Evolutionary conservation across 2,888 invertebrate species (phyloP).

Genomic region (Cosmorhoe ocellata): DNA sequence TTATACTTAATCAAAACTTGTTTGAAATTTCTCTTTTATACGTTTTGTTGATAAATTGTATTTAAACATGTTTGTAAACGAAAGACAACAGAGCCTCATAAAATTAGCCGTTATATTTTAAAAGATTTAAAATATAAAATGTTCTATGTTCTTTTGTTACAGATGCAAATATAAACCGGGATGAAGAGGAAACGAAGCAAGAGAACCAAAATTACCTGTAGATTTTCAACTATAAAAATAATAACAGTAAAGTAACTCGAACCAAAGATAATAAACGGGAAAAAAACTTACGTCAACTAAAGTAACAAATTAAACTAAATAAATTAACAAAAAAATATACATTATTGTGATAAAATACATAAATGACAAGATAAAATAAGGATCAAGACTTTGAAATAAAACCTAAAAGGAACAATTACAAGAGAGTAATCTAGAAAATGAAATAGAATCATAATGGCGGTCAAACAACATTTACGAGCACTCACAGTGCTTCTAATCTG

Average conservation of each 20-base stretch:
- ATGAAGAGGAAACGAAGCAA: slow-evolving; percentile 5
- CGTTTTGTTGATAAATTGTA: no score
- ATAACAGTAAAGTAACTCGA: background rate
- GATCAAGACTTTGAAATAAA: no score
- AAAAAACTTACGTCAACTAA: no score
- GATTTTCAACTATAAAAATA: background rate
- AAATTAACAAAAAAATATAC: background rate
- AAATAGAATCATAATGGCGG: slow-evolving; percentile 16
- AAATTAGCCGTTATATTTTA: no score
- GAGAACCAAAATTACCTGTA: background rate
- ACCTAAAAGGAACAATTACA: background rate
- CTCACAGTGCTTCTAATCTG: slow-evolving; percentile 24
- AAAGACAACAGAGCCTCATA: no score
- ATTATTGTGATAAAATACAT: no score
- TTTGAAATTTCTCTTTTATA: no score
- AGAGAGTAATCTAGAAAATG: background rate
- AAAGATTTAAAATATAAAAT: no score
- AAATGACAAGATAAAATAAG: no score
- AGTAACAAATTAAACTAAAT: no score
- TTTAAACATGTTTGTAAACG: no score
- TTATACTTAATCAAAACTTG: no score
- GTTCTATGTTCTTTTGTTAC: slow-evolving; percentile 8
- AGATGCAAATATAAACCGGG: slow-evolving; percentile 11
- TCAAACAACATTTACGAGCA: slow-evolving; percentile 18
- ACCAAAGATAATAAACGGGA: background rate